phyloP scores from a whole-genome alignment of 2,888 invertebrate species.

The Gnatocerus cornutus region DNA sequence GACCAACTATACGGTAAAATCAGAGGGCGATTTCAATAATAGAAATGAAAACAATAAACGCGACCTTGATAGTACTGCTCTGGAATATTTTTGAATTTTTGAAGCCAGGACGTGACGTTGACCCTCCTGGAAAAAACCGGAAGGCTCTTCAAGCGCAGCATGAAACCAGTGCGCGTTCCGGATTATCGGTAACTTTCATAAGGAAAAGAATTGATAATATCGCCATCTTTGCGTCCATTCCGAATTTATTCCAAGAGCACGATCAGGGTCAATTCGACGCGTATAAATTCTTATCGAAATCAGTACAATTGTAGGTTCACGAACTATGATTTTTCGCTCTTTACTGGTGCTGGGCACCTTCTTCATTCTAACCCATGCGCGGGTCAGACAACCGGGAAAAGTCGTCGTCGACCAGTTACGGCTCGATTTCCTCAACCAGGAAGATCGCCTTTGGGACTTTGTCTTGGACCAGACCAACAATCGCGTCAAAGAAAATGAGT shows the following conservation, averaged over 20 bases:
- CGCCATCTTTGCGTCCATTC: neutral
- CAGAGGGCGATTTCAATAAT: neutral
- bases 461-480: constrained; percentile 56
- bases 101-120: constrained; percentile 15
- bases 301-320: constrained; percentile 11
- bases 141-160: constrained; percentile 6
- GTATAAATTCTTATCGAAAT: constrained; percentile 6
- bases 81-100: constrained; percentile 5
- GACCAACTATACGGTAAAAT: constrained; percentile 15
- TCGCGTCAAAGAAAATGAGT: constrained; percentile 54
- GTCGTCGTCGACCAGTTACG: constrained; percentile 76
- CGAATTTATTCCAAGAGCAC: constrained; percentile 13
- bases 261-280: constrained; percentile 24
- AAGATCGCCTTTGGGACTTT: constrained; percentile 71
- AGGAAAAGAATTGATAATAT: constrained; percentile 33
- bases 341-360: constrained; percentile 12
- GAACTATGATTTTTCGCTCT: constrained; percentile 11
- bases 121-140: constrained; percentile 8
- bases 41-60: neutral
- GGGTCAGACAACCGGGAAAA: constrained; percentile 17
- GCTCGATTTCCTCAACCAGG: constrained; percentile 75
- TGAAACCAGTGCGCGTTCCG: constrained; percentile 36
- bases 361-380: constrained; percentile 15
- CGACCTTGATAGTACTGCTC: constrained; percentile 15
- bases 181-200: constrained; percentile 40